Evolutionary conservation across 2,797 vertebrate genomes (phyloP).

Genomic region (Mormyrops boulengeri): DNA sequence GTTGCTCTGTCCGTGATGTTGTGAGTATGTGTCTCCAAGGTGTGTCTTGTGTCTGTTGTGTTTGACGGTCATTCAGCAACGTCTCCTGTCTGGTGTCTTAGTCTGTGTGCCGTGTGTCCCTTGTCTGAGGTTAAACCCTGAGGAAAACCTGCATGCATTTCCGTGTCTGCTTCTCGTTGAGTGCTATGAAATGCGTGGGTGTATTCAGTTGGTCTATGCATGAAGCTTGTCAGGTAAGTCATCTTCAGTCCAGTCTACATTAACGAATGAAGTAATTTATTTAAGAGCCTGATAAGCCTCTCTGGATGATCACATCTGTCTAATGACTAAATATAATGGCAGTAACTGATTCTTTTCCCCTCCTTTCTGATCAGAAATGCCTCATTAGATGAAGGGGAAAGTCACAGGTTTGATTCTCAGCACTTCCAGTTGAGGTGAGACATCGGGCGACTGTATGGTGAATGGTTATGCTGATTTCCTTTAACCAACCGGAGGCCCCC

Average conservation of each 20-base stretch:
- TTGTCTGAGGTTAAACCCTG: neutral
- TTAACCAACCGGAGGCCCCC: neutral
- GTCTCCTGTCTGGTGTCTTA: constrained; percentile 28
- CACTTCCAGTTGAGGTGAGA: constrained; percentile 71
- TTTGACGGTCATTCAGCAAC: constrained; percentile 21
- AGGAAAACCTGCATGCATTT: constrained; percentile 19
- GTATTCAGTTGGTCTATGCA: neutral
- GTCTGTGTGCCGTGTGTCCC: constrained; percentile 2
- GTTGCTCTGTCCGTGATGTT: constrained; percentile 17
- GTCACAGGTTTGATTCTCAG: constrained; percentile 67
- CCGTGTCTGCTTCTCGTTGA: neutral
- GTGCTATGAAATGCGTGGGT: neutral
- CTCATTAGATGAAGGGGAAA: constrained; percentile 62
- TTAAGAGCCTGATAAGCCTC: neutral
- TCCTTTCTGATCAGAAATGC: constrained; percentile 59
- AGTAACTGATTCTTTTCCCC: constrained; percentile 29
- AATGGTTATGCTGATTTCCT: neutral
- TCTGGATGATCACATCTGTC: neutral
- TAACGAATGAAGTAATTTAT: neutral
- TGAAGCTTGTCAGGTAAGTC: neutral
- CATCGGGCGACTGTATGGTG: neutral
- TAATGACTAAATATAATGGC: neutral
- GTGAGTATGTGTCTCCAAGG: constrained; percentile 11
- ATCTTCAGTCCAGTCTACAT: neutral
- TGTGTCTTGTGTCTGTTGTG: constrained; percentile 19